Evolutionary conservation across 2,888 invertebrate species (phyloP).

Genomic region (Stenotaenia linearis): DNA sequence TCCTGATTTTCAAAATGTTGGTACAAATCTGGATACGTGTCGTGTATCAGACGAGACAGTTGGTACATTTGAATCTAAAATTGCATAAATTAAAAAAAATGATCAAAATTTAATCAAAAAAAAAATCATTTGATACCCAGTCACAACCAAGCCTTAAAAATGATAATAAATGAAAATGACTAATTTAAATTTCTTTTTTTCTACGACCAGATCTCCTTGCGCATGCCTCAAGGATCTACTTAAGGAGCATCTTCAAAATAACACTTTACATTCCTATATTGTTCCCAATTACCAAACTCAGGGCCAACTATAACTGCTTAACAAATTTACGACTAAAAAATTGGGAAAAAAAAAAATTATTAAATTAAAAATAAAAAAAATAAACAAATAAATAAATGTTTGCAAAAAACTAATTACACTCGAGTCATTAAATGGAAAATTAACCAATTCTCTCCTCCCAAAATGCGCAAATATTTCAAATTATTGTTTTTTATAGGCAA

Average conservation of each 20-base stretch:
- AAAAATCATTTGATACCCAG: not conserved
- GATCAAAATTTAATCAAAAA: no score
- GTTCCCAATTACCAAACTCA: conserved; percentile 22
- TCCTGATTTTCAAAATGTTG: conserved; percentile 73
- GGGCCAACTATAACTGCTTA: not conserved
- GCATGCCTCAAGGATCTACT: conserved; percentile 23
- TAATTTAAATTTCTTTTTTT: not conserved
- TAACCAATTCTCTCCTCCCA: not conserved
- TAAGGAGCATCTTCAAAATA: conserved; percentile 26
- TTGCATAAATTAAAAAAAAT: conserved; percentile 24
- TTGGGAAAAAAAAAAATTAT: not conserved
- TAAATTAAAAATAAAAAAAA: not conserved
- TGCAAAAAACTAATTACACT: not conserved
- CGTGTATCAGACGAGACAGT: conserved; percentile 81
- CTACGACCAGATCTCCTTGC: not conserved
- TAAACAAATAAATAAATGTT: no score
- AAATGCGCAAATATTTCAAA: not conserved
- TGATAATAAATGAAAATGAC: not conserved
- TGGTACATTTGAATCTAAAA: conserved; percentile 73
- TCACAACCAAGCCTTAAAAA: conserved; percentile 17
- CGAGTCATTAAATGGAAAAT: not conserved
- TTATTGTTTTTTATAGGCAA: conserved; percentile 1
- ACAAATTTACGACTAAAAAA: not conserved
- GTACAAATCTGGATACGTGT: conserved; percentile 67
- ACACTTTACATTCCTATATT: conserved; percentile 5